These are phyloP conservation scores for Pocillopora damicornis DNA, from an alignment of 64 coral and sea anemone species.

Conservation along the genomic window DNA sequence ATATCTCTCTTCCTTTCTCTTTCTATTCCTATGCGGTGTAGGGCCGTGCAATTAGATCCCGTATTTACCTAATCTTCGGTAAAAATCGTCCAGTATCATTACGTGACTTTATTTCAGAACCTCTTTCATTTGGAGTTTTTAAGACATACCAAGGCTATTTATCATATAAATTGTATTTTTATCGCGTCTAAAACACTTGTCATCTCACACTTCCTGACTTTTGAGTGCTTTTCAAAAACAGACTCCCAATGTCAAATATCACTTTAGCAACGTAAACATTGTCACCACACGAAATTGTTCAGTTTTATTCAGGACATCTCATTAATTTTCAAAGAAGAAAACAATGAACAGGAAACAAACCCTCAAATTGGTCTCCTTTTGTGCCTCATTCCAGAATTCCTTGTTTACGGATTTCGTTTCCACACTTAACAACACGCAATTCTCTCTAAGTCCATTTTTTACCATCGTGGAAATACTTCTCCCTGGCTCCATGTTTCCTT, in stretches of 20 bases:
- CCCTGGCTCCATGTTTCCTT: too few relatives aligned
- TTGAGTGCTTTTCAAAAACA: slow-evolving; percentile 42
- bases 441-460: background rate
- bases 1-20: too few relatives aligned
- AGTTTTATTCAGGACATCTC: slow-evolving; percentile 37
- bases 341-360: slow-evolving; percentile 39
- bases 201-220: slow-evolving; percentile 41
- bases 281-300: slow-evolving; percentile 17
- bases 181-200: slow-evolving; percentile 26
- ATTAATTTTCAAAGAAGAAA: slow-evolving; percentile 45
- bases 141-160: slow-evolving; percentile 32
- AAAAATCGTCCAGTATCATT: background rate
- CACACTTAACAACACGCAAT: slow-evolving; percentile 6
- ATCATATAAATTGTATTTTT: slow-evolving; percentile 32
- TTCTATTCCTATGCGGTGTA: background rate
- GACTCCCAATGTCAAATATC: slow-evolving; percentile 40
- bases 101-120: slow-evolving; percentile 1
- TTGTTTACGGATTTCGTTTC: slow-evolving; percentile 36
- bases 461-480: background rate
- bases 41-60: background rate
- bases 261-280: slow-evolving; percentile 44
- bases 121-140: background rate
- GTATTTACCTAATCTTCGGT: slow-evolving; percentile 3
- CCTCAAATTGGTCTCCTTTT: slow-evolving; percentile 5
- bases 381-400: slow-evolving; percentile 1